These are phyloP conservation scores for Rambutsinella grinnellia DNA, from an alignment of 2,888 invertebrate species.

Conservation along the genomic window DNA sequence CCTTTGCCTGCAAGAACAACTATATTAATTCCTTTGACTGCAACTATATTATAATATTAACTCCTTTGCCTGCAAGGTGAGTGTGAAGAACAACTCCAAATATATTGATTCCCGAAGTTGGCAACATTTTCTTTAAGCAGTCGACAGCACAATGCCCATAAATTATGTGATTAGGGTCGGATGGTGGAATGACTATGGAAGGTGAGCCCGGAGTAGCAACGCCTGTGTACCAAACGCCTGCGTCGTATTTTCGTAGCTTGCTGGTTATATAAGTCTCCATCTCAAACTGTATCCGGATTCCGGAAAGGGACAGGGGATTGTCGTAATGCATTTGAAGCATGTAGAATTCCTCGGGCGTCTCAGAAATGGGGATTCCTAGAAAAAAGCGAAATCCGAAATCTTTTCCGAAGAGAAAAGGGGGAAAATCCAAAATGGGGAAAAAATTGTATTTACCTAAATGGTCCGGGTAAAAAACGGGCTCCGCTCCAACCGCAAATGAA, in stretches of 20 bases:
- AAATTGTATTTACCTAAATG: no score
- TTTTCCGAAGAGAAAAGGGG: no score
- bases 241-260: slow-evolving; percentile 12
- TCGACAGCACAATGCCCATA: slow-evolving; percentile 15
- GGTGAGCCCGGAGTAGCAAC: background rate
- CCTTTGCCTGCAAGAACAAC: slow-evolving; percentile 12
- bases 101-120: slow-evolving; percentile 9
- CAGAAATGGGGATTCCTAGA: slow-evolving; percentile 30
- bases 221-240: background rate
- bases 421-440: no score
- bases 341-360: slow-evolving; percentile 6
- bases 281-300: background rate
- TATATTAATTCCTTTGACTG: slow-evolving; percentile 14
- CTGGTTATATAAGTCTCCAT: slow-evolving; percentile 23
- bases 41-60: slow-evolving; percentile 5
- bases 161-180: background rate
- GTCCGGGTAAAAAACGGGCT: slow-evolving; percentile 39
- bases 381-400: no score
- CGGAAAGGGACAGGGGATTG: slow-evolving; percentile 14
- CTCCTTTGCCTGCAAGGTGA: slow-evolving; percentile 17
- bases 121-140: background rate
- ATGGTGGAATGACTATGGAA: background rate
- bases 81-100: slow-evolving; percentile 30
- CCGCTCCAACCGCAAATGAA: no score
- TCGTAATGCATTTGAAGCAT: slow-evolving; percentile 45